Base-by-base conservation (phyloP, 2,797 vertebrate genomes). In the Sphenodon punctatus region DNA sequence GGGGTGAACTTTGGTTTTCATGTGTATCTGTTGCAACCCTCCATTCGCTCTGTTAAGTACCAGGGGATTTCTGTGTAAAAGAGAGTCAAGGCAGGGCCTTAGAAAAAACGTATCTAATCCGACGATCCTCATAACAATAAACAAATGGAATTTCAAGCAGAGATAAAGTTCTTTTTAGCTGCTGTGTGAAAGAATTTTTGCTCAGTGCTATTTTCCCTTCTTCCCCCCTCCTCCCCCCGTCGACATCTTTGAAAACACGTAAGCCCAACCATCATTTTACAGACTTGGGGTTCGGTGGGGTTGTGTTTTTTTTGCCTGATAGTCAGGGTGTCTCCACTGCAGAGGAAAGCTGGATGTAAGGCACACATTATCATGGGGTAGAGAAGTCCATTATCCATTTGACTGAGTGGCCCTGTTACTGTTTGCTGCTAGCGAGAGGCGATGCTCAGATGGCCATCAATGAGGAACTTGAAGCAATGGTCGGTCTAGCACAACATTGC, bases 101-200 rank as follows among this genome's bases (percentile, higher is more conserved):
- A 49, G 80, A 84, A 53, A 36, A 56, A 83, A 45, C 71, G 82
- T 90, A 82, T 84, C 85, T 76, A 90, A 91, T 78, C 74, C 78
- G 66, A 19, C 45, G 78, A 85, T 83, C 79, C 73, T 43, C 45
- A 49, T 60, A 70, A 80, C 64, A 78, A 64, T 66, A 76, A 86
- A 63, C 19, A 77, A 80, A 73, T 78, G 77, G 72, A 49, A 83
- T 64, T 82, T 63, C 8, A 15, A 91, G 58, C 43, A 85, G 83
- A 93, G 76, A 70, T 73, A 42, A 32, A 65, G 46, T 20, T 49
- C 39, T 66, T 64, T 89, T 42, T 86, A 72, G 67, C 45, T 67
- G 84, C 56, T 43, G 58, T 58, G 1, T 79, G 69, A 89, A 89
- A 81, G 75, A 20, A 27, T 59, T 58, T 88, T 91, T 88, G 84